Evolutionary conservation across 1,140 invertebrate species (phyloP).

Genomic region (Drosophila cardini): DNA sequence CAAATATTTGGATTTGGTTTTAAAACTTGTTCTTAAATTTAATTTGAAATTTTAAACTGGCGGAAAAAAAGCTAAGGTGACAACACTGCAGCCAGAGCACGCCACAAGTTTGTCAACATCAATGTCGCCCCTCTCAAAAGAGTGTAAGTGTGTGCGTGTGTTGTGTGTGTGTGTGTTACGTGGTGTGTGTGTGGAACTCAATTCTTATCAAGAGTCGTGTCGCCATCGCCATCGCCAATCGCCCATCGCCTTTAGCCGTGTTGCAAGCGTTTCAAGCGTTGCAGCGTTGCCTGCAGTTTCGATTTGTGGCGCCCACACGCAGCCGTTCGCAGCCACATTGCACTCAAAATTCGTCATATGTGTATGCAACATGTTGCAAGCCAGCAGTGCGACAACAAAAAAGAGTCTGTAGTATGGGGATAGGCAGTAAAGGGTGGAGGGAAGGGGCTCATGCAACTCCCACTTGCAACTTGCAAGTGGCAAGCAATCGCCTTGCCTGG

Average conservation of each 20-base stretch:
- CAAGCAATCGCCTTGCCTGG: slow-evolving; percentile 15
- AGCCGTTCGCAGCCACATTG: slow-evolving; percentile 19
- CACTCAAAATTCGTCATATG: slow-evolving; percentile 75
- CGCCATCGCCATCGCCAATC: slow-evolving; percentile 59
- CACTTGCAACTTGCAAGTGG: slow-evolving; percentile 55
- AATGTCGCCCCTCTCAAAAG: slow-evolving; percentile 33
- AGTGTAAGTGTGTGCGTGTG: slow-evolving; percentile 42
- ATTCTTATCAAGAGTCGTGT: slow-evolving; percentile 78
- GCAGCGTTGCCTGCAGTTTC: slow-evolving; percentile 15
- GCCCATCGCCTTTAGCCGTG: slow-evolving; percentile 51
- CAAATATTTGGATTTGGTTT: too few relatives aligned
- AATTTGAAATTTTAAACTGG: too few relatives aligned
- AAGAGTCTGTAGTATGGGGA: not conserved
- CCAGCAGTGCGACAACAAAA: slow-evolving; percentile 14
- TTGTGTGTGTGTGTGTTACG: slow-evolving; percentile 14
- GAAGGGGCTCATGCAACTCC: slow-evolving; percentile 35
- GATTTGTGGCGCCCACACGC: slow-evolving; percentile 57
- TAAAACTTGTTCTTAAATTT: too few relatives aligned
- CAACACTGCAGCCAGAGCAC: not conserved
- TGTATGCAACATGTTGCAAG: slow-evolving; percentile 47
- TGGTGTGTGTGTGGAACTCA: slow-evolving; percentile 55
- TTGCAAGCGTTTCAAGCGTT: slow-evolving; percentile 10
- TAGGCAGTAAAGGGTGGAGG: slow-evolving; percentile 5
- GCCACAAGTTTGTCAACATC: slow-evolving; percentile 73
- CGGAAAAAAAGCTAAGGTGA: too few relatives aligned